A percentile compares a stretch with the other conserved stretches of the same genome.
These are phyloP conservation scores for Drosophila rubida DNA, from an alignment of 2,888 invertebrate genomes.

Conservation along the genomic window DNA sequence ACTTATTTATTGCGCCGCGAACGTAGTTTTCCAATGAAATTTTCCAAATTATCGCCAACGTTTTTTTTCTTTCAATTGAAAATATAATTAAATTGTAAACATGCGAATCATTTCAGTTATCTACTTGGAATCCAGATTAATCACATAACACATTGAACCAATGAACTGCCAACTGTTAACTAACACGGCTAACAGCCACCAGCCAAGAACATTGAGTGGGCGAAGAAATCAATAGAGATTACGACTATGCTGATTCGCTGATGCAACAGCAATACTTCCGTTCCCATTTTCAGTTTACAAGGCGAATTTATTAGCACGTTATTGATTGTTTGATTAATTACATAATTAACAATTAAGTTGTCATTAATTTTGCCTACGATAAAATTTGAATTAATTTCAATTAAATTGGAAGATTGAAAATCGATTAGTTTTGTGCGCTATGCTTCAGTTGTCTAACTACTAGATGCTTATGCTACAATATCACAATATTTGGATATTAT, in stretches of 20 bases:
- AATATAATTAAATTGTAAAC: conserved; percentile 20
- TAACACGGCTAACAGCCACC: background rate
- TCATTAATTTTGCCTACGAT: conserved; percentile 22
- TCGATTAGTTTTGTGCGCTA: conserved; percentile 69
- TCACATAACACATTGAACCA: conserved; percentile 6
- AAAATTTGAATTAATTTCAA: conserved; percentile 5
- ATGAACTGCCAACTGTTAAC: conserved; percentile 4
- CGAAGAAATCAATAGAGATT: conserved; percentile 38
- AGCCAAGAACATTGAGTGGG: background rate
- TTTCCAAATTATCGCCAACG: conserved; percentile 5
- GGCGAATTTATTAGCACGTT: conserved; percentile 58
- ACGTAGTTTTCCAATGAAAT: conserved; percentile 40
- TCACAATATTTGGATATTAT: conserved; percentile 65
- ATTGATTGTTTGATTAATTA: conserved; percentile 36
- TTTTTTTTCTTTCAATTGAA: conserved; percentile 38
- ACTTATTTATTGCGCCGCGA: conserved; percentile 50
- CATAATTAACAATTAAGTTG: conserved; percentile 20
- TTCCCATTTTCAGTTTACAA: conserved; percentile 25
- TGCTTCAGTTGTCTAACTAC: conserved; percentile 37
- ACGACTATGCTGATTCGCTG: conserved; percentile 21
- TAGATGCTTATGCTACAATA: conserved; percentile 50
- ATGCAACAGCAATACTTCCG: conserved; percentile 19
- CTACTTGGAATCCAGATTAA: conserved; percentile 13
- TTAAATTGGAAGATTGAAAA: conserved; percentile 51
- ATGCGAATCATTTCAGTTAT: conserved; percentile 10